phyloP scores from a whole-genome alignment of 2,888 invertebrate genomes.

The Odiellus spinosus region DNA sequence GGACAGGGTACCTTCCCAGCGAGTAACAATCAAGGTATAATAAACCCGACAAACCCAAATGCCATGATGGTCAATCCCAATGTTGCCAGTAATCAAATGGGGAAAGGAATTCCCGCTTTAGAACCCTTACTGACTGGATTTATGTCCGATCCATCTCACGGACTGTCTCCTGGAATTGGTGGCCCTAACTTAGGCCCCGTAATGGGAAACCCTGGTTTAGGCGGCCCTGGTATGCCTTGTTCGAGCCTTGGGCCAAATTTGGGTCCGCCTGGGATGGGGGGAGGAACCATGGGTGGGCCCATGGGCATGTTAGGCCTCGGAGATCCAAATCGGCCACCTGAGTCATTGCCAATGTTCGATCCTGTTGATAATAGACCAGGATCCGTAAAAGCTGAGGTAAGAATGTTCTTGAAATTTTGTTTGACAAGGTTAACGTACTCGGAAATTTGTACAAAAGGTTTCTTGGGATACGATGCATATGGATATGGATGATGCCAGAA shows the following conservation, averaged over 20 bases:
- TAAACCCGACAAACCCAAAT: too few species aligned
- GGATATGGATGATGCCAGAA: conserved; percentile 39
- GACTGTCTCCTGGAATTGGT: conserved; percentile 6
- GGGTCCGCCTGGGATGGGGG: conserved; percentile 11
- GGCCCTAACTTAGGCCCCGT: too few species aligned
- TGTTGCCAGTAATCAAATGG: conserved; percentile 6
- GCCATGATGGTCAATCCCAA: background rate
- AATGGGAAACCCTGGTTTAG: too few species aligned
- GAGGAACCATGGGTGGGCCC: background rate
- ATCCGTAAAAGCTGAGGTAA: conserved; percentile 37
- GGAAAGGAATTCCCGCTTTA: conserved; percentile 11
- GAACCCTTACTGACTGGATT: conserved; percentile 17
- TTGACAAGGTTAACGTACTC: too few species aligned
- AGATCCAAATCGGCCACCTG: conserved; percentile 9
- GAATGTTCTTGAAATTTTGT: too few species aligned
- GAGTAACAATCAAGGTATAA: too few species aligned
- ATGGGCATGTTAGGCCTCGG: conserved; percentile 11
- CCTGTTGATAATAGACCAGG: conserved; percentile 19
- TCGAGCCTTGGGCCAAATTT: conserved; percentile 3
- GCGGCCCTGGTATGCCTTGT: conserved; percentile 7
- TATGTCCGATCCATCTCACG: conserved; percentile 15
- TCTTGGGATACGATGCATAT: conserved; percentile 26
- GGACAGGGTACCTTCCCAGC: too few species aligned
- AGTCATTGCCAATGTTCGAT: conserved; percentile 20
- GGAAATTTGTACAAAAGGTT: conserved; percentile 6